Conservation (phyloP, 2,888 invertebrate genomes). For the Drosophila emarginata region DNA sequence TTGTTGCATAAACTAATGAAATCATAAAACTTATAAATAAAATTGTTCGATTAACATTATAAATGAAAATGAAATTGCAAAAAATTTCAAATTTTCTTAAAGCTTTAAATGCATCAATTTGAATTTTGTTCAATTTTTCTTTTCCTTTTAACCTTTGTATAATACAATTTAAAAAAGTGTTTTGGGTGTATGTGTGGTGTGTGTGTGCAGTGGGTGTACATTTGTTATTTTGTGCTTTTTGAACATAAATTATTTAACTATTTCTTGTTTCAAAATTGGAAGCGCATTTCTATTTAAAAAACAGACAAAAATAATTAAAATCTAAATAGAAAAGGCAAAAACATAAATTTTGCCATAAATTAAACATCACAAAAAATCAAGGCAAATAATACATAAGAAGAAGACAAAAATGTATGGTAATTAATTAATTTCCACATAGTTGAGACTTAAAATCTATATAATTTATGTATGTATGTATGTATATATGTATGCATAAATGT, state of each 20-base stretch:
- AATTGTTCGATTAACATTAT: slow-evolving; percentile 39
- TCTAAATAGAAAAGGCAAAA: background rate
- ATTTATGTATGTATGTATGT: slow-evolving; percentile 15
- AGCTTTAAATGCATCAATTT: slow-evolving; percentile 57
- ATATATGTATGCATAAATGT: slow-evolving; percentile 19
- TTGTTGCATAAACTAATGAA: slow-evolving; percentile 16
- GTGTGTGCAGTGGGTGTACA: slow-evolving; percentile 37
- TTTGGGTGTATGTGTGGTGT: slow-evolving; percentile 43
- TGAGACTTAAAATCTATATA: slow-evolving; percentile 22
- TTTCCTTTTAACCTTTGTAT: slow-evolving; percentile 54
- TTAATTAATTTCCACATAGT: slow-evolving; percentile 26
- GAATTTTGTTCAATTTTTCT: slow-evolving; percentile 17
- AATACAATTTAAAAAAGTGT: slow-evolving; percentile 63
- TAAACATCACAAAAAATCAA: slow-evolving; percentile 64
- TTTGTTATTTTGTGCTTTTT: slow-evolving; percentile 32
- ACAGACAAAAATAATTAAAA: slow-evolving; percentile 13
- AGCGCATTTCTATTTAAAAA: slow-evolving; percentile 43
- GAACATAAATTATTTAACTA: slow-evolving; percentile 23
- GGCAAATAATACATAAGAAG: slow-evolving; percentile 43
- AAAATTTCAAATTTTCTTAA: slow-evolving; percentile 55
- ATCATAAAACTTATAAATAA: slow-evolving; percentile 14
- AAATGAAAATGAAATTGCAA: slow-evolving; percentile 31
- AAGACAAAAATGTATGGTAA: slow-evolving; percentile 8
- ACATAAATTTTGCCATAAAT: slow-evolving; percentile 48
- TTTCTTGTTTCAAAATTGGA: slow-evolving; percentile 32